Conservation (phyloP, 2,113 vertebrate genomes). For the Heteronetta atricapilla region DNA sequence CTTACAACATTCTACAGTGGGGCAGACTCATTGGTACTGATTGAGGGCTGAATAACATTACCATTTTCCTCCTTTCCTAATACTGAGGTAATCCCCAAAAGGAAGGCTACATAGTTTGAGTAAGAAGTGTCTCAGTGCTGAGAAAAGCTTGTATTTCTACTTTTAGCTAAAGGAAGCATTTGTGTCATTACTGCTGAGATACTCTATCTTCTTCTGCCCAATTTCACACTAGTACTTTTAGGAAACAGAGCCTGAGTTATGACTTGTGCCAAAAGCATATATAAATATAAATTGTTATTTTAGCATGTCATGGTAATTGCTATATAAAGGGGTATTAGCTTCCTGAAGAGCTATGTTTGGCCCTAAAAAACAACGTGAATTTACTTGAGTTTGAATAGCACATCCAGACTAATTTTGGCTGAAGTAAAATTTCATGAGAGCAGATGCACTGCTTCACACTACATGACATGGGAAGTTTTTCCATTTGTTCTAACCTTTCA, state of each 20-base stretch:
- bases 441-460: neutral
- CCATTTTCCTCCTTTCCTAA: neutral
- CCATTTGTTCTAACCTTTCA: neutral
- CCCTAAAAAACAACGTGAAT: neutral
- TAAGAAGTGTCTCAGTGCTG: neutral
- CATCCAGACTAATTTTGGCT: neutral
- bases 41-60: rapidly evolving
- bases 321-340: rapidly evolving
- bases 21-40: neutral
- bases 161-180: neutral
- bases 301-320: neutral
- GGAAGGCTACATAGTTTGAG: neutral
- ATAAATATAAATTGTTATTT: neutral
- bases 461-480: rapidly evolving
- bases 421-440: neutral
- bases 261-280: rapidly evolving
- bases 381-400: neutral
- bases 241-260: neutral
- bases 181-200: neutral
- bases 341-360: neutral
- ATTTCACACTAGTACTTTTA: neutral
- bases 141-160: neutral
- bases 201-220: rapidly evolving
- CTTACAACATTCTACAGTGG: neutral
- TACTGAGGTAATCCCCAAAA: neutral